Evolutionary conservation across 2,113 vertebrate genomes (phyloP).

Genomic region (Plestiodon gilberti): DNA sequence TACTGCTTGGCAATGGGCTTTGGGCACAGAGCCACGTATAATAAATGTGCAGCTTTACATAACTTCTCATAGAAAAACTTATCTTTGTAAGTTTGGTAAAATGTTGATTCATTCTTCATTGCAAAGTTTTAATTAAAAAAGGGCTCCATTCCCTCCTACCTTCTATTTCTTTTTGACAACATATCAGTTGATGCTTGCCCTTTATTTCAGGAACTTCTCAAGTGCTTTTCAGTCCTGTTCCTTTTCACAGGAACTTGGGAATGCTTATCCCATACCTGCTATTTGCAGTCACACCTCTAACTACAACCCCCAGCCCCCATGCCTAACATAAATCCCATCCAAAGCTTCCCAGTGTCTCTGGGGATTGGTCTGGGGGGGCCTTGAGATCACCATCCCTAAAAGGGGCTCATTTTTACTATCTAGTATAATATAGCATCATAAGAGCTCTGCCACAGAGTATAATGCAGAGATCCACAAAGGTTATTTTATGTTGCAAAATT

Average conservation of each 20-base stretch:
- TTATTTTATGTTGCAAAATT: neutral
- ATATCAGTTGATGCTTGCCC: neutral
- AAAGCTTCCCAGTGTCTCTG: neutral
- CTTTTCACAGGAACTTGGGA: neutral
- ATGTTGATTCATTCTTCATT: slow-evolving; percentile 10
- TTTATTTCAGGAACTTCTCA: neutral
- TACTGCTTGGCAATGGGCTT: slow-evolving; percentile 21
- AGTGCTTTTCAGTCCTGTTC: neutral
- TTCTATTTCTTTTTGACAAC: neutral
- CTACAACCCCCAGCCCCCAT: neutral
- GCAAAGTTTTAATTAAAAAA: neutral
- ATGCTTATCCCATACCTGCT: neutral
- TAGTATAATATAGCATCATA: neutral
- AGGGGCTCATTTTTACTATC: no score
- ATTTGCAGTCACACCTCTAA: neutral
- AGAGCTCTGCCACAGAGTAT: neutral
- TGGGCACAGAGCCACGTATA: slow-evolving; percentile 12
- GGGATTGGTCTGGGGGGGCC: neutral
- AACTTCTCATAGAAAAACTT: slow-evolving; percentile 2
- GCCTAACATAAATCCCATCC: neutral
- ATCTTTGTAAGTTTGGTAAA: slow-evolving; percentile 3
- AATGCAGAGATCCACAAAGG: neutral
- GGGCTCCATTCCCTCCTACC: neutral
- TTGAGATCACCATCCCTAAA: neutral
- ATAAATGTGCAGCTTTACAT: slow-evolving; percentile 22